phyloP scores from a whole-genome alignment of 2,888 invertebrate genomes.

The Nomada lathburiana region DNA sequence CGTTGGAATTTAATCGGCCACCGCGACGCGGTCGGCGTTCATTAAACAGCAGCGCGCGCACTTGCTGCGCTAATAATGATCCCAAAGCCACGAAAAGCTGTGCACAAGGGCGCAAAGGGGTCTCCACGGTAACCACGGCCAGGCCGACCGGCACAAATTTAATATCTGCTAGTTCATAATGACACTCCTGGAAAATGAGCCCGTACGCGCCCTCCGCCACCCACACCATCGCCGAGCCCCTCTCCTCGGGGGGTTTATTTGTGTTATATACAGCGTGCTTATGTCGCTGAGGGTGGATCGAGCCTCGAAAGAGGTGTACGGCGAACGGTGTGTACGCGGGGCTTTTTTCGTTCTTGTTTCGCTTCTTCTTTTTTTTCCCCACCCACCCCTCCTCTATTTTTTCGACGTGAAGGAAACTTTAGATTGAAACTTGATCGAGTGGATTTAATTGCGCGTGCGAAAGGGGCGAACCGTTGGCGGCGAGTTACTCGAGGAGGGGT shows the following conservation, averaged over 20 bases:
- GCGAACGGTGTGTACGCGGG: neutral
- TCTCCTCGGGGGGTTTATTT: slow-evolving; percentile 45
- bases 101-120: slow-evolving; percentile 63
- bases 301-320: neutral
- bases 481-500: neutral
- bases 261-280: slow-evolving; percentile 29
- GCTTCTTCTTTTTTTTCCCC: neutral
- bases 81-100: slow-evolving; percentile 70
- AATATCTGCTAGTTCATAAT: slow-evolving; percentile 75
- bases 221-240: slow-evolving; percentile 14
- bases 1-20: slow-evolving; percentile 70
- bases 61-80: slow-evolving; percentile 73
- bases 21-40: slow-evolving; percentile 64
- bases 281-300: neutral
- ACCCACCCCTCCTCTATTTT: neutral
- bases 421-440: slow-evolving; percentile 25
- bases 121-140: slow-evolving; percentile 76
- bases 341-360: neutral
- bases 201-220: slow-evolving; percentile 37
- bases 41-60: slow-evolving; percentile 66
- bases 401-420: neutral
- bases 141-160: slow-evolving; percentile 74
- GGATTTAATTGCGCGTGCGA: slow-evolving; percentile 20
- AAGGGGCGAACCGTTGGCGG: neutral
- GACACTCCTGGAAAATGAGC: slow-evolving; percentile 74